Evolutionary conservation across 1,140 invertebrate species (phyloP).

Genomic region (Leptestheria dahalacensis): DNA sequence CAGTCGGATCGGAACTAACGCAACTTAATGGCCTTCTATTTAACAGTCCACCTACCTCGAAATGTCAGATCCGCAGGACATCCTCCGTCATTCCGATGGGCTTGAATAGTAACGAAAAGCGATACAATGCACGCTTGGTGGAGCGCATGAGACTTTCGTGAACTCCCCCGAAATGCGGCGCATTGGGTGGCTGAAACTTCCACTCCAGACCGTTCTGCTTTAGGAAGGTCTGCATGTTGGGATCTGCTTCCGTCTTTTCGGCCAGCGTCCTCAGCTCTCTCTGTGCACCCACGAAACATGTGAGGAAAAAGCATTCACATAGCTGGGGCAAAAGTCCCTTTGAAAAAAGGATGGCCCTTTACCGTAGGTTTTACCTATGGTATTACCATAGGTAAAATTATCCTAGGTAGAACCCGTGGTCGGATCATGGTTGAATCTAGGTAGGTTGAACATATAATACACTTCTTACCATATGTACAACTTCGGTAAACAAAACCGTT

Average conservation of each 20-base stretch:
- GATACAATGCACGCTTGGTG: conserved; percentile 16
- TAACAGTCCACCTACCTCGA: conserved; percentile 2
- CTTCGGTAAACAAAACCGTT: too few species aligned
- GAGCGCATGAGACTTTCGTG: conserved; percentile 27
- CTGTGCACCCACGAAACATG: conserved; percentile 25
- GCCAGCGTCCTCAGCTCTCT: conserved; percentile 11
- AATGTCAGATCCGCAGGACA: neutral
- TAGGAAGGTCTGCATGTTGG: neutral
- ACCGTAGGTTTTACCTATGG: too few species aligned
- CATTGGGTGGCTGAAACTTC: conserved; percentile 28
- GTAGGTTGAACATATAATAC: too few species aligned
- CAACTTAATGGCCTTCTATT: neutral
- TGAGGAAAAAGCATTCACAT: too few species aligned
- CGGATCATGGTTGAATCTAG: too few species aligned
- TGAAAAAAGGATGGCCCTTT: too few species aligned
- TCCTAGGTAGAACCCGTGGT: too few species aligned
- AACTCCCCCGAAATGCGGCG: conserved; percentile 30
- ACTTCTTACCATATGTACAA: too few species aligned
- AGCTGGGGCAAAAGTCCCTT: too few species aligned
- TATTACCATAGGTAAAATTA: too few species aligned
- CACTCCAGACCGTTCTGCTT: conserved; percentile 25
- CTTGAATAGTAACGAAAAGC: neutral
- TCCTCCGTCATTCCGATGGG: neutral
- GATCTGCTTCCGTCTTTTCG: neutral
- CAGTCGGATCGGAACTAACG: neutral